Percentiles rank a stretch among this genome's conserved stretches.
Conservation (phyloP, 1,140 invertebrate genomes). For the Drosophila asahinai region DNA sequence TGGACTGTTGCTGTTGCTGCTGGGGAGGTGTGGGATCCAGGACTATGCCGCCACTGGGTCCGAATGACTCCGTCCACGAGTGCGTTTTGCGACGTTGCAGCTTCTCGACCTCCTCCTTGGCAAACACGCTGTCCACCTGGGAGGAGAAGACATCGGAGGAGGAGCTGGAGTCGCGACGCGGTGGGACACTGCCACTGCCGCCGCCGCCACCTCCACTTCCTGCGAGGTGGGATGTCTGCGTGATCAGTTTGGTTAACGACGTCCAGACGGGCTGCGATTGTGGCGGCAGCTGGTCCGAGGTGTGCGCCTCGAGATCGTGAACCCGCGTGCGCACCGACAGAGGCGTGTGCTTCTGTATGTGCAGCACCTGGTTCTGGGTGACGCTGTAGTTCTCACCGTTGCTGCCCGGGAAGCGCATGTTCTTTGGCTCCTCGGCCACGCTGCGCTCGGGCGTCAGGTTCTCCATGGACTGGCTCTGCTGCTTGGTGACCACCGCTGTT, state of each 20-base stretch:
- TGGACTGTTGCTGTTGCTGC: constrained; percentile 22
- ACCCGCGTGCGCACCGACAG: constrained; percentile 78
- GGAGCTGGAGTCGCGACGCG: constrained; percentile 53
- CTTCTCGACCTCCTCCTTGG: constrained; percentile 87
- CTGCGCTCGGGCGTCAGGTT: constrained; percentile 86
- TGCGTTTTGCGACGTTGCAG: constrained; percentile 78
- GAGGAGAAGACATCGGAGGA: constrained; percentile 89
- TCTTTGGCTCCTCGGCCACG: constrained; percentile 87
- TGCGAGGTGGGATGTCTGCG: constrained; percentile 68
- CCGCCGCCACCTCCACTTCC: constrained; percentile 12
- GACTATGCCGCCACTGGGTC: constrained; percentile 85
- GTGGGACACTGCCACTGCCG: constrained; percentile 8
- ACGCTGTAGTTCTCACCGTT: constrained; percentile 95
- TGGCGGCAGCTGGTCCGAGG: constrained; percentile 44
- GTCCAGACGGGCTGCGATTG: constrained; percentile 86
- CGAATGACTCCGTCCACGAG: constrained; percentile 77
- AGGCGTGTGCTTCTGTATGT: constrained; percentile 87
- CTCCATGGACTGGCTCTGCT: constrained; percentile 87
- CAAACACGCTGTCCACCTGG: constrained; percentile 90
- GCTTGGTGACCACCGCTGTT: constrained; percentile 82
- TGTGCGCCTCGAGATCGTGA: constrained; percentile 78
- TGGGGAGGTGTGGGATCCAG: constrained; percentile 77
- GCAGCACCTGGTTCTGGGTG: constrained; percentile 94
- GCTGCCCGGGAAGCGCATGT: constrained; percentile 92
- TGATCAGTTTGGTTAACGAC: constrained; percentile 85